Evolutionary conservation across 2,888 invertebrate species (phyloP).

Genomic region (Aromia moschata): DNA sequence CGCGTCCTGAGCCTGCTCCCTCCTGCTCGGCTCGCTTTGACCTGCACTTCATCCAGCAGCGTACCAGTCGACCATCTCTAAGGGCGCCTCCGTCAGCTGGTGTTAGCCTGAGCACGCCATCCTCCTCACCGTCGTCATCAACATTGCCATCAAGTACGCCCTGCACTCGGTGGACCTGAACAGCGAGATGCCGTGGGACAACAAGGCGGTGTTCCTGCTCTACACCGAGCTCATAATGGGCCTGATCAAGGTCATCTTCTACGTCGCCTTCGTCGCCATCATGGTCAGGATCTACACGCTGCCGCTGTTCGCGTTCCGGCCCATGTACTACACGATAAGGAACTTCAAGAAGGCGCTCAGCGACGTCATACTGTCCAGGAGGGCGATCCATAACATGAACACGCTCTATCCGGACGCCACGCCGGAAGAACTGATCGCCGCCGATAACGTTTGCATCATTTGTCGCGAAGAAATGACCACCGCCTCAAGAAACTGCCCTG

Average conservation of each 20-base stretch:
- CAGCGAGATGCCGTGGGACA: conserved; percentile 98
- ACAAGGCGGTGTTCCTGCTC: conserved; percentile 96
- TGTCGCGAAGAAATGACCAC: conserved; percentile 82
- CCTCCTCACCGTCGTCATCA: conserved; percentile 89
- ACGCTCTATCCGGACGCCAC: conserved; percentile 97
- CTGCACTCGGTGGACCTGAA: conserved; percentile 89
- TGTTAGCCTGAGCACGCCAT: conserved; percentile 99
- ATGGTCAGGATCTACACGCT: conserved; percentile 96
- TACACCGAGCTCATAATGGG: conserved; percentile 97
- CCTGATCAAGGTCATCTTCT: conserved; percentile 77
- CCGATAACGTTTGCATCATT: conserved; percentile 99
- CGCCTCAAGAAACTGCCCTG: conserved; percentile 95
- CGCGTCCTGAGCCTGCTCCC: conserved; percentile 86
- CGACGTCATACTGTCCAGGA: conserved; percentile 95
- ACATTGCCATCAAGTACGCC: conserved; percentile 91
- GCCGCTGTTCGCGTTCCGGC: conserved; percentile 97
- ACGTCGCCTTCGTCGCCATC: conserved; percentile 90
- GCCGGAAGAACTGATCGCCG: conserved; percentile 86
- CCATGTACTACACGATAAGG: conserved; percentile 99
- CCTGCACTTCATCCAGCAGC: conserved; percentile 91
- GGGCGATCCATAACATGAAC: conserved; percentile 98
- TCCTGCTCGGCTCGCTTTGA: conserved; percentile 85
- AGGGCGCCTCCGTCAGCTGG: conserved; percentile 98
- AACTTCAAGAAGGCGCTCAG: conserved; percentile 97
- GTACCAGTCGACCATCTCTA: conserved; percentile 89